Conservation (phyloP, 2,888 invertebrate genomes). For the Netelia virgata region DNA sequence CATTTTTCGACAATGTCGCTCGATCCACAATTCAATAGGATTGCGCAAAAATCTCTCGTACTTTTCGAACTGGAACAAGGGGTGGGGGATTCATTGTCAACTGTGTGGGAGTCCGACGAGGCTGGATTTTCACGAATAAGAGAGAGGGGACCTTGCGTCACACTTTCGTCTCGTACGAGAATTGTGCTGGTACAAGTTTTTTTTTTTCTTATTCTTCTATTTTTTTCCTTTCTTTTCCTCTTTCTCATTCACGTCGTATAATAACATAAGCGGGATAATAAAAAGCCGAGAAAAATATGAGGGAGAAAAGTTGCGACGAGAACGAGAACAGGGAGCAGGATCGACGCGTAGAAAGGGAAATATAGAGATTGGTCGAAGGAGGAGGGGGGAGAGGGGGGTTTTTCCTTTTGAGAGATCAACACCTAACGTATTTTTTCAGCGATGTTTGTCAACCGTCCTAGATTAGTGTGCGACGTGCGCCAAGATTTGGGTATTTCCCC, state of each 20-base stretch:
- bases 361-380: not conserved
- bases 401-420: slow-evolving; percentile 53
- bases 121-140: slow-evolving; percentile 11
- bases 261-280: slow-evolving; percentile 47
- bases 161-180: slow-evolving; percentile 7
- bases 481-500: slow-evolving; percentile 39
- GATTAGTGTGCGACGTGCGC: slow-evolving; percentile 31
- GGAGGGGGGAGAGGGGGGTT: slow-evolving; percentile 14
- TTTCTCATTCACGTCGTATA: not conserved
- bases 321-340: not conserved
- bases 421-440: slow-evolving; percentile 62
- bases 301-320: slow-evolving; percentile 46
- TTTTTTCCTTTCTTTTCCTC: slow-evolving; percentile 6
- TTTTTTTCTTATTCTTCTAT: too few relatives aligned
- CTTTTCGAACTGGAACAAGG: slow-evolving; percentile 58
- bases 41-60: slow-evolving; percentile 77
- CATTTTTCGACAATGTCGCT: slow-evolving; percentile 75
- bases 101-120: slow-evolving; percentile 77
- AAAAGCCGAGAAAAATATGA: slow-evolving; percentile 47
- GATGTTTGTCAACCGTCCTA: slow-evolving; percentile 59
- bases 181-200: not conserved
- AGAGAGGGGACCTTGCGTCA: slow-evolving; percentile 50
- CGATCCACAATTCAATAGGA: slow-evolving; percentile 74
- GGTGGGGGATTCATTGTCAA: slow-evolving; percentile 47
- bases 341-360: not conserved